Conservation (phyloP, 2,888 invertebrate species). For the Carterocephalus palaemon region DNA sequence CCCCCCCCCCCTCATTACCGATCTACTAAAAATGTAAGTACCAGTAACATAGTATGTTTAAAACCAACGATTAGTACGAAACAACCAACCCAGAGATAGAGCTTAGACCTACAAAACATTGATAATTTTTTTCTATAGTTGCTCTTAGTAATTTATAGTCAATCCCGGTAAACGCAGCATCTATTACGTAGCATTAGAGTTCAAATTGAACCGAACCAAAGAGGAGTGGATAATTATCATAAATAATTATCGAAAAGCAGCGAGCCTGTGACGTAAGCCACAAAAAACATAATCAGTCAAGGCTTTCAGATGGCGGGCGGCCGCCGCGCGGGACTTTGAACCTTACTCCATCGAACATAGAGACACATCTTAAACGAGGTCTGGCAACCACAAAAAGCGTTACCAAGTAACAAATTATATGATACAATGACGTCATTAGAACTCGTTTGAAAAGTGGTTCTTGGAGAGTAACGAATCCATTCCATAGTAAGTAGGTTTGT, state of each 20-base stretch:
- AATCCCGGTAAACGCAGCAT: not conserved
- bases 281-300: slow-evolving; percentile 48
- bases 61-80: no score
- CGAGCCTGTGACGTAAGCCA: slow-evolving; percentile 14
- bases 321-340: not conserved
- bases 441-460: no score
- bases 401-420: slow-evolving; percentile 7
- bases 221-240: slow-evolving; percentile 9
- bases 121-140: slow-evolving; percentile 9
- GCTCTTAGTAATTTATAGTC: slow-evolving; percentile 4
- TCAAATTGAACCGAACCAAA: not conserved
- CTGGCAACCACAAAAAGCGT: slow-evolving; percentile 13
- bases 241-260: slow-evolving; percentile 21
- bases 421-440: slow-evolving; percentile 12
- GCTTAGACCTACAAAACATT: no score
- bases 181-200: not conserved
- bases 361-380: no score
- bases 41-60: no score
- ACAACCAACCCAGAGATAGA: no score
- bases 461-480: no score
- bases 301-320: slow-evolving; percentile 31
- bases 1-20: no score
- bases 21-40: no score
- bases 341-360: not conserved
- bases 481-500: no score